These are phyloP conservation scores for Notodromas monacha DNA, from an alignment of 2,888 invertebrate species.

Conservation along the genomic window DNA sequence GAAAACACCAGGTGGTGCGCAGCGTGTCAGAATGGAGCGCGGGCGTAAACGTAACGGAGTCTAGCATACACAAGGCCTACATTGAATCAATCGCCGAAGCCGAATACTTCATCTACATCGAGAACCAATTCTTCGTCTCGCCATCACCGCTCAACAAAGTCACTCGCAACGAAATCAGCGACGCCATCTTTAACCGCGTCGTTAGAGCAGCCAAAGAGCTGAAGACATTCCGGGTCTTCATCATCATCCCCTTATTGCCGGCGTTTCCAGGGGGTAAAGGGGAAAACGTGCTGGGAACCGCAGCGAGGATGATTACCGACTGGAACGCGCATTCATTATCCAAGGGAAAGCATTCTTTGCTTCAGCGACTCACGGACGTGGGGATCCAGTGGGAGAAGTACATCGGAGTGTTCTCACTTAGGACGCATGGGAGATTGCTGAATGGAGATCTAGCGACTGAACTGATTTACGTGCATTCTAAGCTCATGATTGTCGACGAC, in stretches of 20 bases:
- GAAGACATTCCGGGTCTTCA: constrained; percentile 47
- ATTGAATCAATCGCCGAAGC: constrained; percentile 62
- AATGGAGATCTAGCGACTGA: constrained; percentile 51
- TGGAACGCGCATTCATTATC: constrained; percentile 90
- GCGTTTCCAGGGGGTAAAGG: constrained; percentile 86
- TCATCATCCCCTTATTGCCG: constrained; percentile 72
- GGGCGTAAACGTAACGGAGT: constrained; percentile 54
- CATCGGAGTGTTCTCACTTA: constrained; percentile 60
- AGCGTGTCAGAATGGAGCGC: constrained; percentile 71
- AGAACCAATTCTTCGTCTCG: constrained; percentile 88
- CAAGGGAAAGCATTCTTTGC: constrained; percentile 49
- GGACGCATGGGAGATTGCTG: constrained; percentile 40
- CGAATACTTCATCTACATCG: constrained; percentile 80
- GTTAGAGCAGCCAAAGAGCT: constrained; percentile 39
- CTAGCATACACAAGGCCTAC: constrained; percentile 78
- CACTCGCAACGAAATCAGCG: constrained; percentile 58
- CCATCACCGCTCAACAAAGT: constrained; percentile 26
- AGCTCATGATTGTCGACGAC: constrained; percentile 78
- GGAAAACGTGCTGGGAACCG: constrained; percentile 42
- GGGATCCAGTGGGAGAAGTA: constrained; percentile 55
- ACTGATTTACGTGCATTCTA: constrained; percentile 85
- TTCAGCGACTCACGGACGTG: constrained; percentile 36
- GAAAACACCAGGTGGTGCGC: constrained; percentile 53
- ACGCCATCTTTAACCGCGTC: constrained; percentile 53
- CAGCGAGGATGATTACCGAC: constrained; percentile 70